Base-by-base conservation (phyloP, 2,797 vertebrate species). In the Heliangelus exortis region DNA sequence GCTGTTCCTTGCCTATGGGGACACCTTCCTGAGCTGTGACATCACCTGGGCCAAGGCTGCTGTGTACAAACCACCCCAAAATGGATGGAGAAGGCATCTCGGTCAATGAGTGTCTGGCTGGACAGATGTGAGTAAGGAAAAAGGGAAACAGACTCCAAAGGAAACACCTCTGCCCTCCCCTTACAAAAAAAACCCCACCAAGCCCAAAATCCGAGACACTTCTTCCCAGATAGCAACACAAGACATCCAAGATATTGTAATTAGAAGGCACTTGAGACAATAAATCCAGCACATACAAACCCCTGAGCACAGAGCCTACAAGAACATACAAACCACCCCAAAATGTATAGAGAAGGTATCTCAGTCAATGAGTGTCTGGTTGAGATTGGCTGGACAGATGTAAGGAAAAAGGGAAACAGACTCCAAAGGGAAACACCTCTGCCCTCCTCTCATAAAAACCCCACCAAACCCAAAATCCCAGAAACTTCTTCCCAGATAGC, bases 81-180 rank as follows among this genome's bases (percentile, higher is more conserved):
- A 59, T 1, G 11, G 29, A 17, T 5, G 31, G 59, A 47, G 26
- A 34, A 45, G n/a, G n/a, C 25, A 69, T 26, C 19, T 59, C n/a
- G 8, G 55, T 8, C 20, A 66, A 65, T 0, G 0, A 23, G 15
- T 3, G 2, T 10, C 13, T 47, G 23, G 50, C 66, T 1, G 0
- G 67, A 78, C 7, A 65, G 36, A 23, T 3, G 9, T 86, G 36
- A 92, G 54, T 7, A 67, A 23, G 3, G 36, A 57, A 90, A 85
- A 76, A 43, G 0, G 5, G 31, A 33, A 91, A 81, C 10, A 57
- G 31, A 87, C 62, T 65, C 63, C 19, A 20, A 85, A 79, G 2
- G 15, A 18, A 76, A 76, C 21, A 48, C 1, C 1, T 21, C 2
- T 61, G 2, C 16, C 4, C 5, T 10, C 7, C 6, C 11, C 2